A percentile compares a stretch with the other conserved stretches of the same genome.
Conservation (phyloP, 2,888 invertebrate genomes). For the Bimastos eiseni region DNA sequence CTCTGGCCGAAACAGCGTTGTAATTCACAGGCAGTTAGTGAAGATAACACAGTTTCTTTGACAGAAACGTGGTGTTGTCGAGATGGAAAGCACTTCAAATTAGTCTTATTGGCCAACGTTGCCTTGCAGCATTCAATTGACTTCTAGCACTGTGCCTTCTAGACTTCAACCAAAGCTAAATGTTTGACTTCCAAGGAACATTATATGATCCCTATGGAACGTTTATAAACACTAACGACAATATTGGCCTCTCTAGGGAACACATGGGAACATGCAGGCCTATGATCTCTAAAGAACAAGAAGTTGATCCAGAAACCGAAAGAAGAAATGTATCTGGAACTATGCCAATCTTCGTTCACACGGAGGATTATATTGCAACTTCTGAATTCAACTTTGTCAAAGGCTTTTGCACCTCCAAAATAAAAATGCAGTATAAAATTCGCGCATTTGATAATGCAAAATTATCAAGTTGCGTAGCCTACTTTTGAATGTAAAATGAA, state of each 20-base stretch:
- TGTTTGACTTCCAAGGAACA: neutral
- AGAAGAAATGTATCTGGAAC: neutral
- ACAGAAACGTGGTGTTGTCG: no score
- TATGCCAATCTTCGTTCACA: neutral
- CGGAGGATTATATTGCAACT: neutral
- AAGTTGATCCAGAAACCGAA: neutral
- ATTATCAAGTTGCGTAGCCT: neutral
- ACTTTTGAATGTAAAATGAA: no score
- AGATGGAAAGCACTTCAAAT: no score
- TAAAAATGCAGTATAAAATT: neutral
- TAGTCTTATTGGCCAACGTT: neutral
- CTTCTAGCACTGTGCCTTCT: neutral
- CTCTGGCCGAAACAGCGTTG: neutral
- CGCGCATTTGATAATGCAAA: neutral
- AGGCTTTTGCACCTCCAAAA: neutral
- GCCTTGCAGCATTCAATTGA: neutral
- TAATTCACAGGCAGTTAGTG: neutral
- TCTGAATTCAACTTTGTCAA: neutral
- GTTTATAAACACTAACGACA: no score
- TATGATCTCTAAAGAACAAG: no score
- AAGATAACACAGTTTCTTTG: neutral
- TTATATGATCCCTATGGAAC: no score
- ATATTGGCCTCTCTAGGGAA: no score
- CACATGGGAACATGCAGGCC: no score
- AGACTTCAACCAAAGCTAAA: neutral